Percentiles rank a stretch among this genome's conserved stretches.
phyloP scores from a whole-genome alignment of 2,797 vertebrate species.

The Enteromius unitaeniatus region DNA sequence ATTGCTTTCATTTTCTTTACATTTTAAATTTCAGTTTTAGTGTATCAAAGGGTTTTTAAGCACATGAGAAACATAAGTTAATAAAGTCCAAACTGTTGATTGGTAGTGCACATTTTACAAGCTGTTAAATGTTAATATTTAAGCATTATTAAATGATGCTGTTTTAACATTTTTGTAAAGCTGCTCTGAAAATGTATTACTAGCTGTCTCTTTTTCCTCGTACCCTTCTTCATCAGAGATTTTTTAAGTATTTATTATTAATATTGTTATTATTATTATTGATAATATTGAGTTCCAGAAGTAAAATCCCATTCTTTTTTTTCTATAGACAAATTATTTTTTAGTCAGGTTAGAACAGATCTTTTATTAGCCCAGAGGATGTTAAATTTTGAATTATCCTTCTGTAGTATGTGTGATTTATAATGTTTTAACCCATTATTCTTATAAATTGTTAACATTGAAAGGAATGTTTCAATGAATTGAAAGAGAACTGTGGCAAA shows the following conservation, averaged over 20 bases:
- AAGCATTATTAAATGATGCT: not conserved
- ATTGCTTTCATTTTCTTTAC: not conserved
- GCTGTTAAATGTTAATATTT: not conserved
- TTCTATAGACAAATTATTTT: not conserved
- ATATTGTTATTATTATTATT: not conserved
- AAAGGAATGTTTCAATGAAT: no score
- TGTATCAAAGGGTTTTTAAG: not conserved
- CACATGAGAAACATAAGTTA: not conserved
- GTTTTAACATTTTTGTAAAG: not conserved
- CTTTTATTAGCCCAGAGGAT: not conserved
- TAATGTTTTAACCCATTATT: no score
- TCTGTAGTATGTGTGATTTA: not conserved
- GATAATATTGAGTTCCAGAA: not conserved
- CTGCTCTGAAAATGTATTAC: conserved; percentile 56
- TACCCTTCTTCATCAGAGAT: not conserved
- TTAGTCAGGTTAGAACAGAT: not conserved
- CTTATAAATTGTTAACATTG: no score
- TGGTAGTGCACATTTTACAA: not conserved
- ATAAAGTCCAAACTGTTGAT: not conserved
- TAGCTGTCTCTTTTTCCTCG: conserved; percentile 13
- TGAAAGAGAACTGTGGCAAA: no score
- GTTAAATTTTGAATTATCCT: not conserved
- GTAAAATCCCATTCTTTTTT: not conserved
- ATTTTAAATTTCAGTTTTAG: not conserved
- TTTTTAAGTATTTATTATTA: not conserved